Base-by-base conservation (phyloP, 92 coral and sea anemone genomes). In the Zoanthus solanderi region DNA sequence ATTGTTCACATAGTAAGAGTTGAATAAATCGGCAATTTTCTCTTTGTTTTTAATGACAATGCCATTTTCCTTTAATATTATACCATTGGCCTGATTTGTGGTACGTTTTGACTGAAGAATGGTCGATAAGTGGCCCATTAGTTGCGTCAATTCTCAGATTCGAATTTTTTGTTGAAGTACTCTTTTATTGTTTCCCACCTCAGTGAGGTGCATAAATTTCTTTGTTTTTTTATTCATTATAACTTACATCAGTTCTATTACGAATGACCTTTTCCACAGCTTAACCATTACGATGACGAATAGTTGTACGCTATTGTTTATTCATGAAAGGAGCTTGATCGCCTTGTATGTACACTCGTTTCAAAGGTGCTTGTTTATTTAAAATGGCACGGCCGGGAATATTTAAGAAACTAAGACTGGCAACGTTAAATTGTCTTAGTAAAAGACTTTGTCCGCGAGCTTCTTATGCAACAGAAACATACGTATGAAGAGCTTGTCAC, bases 361-460 rank as follows among this genome's bases (percentile, higher is more conserved):
- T 89, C 32, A 83, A 2, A 52, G 92, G 89, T 17, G 89, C 89
- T 28, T 89, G 92, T 58, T 89, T 88, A 74, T 89, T 89, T 15
- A 84, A 12, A 12, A 89, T 61, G 32, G 23, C 23, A 23, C 23
- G 23, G 23, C 23, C 23, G 23, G 23, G 23, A 23, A 23, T 23
- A 23, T 23, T 23, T 23, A 23, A 23, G 23, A 23, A 23, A 23
- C 23, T 23, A 23, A 23, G 23, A 23, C 23, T 23, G 23, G 23
- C 23, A 23, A 23, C 23, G 23, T 23, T 23, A 23, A 23, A 23
- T 23, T 23, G 23, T 23, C 23, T 23, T 23, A 23, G 23, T 23
- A 23, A 23, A 23, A 23, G 23, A 23, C 23, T 23, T 23, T 23
- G 23, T 23, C 23, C 23, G 23, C 23, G 23, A 23, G 23, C 23